A percentile compares a stretch with the other conserved stretches of the same genome.
phyloP scores from a whole-genome alignment of 2,888 invertebrate genomes.

The Megaustenia siamemsis region DNA sequence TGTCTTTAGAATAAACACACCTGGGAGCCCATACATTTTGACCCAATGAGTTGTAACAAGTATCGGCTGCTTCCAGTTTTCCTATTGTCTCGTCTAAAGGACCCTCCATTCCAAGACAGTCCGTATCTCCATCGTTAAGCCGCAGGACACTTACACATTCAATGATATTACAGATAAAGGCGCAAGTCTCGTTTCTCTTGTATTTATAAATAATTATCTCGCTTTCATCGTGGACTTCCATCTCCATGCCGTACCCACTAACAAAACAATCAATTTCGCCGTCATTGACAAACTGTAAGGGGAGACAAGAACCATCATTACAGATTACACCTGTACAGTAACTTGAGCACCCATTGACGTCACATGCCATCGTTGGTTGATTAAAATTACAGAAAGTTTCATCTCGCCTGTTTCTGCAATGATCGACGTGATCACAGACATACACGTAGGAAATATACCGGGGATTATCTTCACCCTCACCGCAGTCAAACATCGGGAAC shows the following conservation, averaged over 20 bases:
- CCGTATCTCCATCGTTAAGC: conserved; percentile 69
- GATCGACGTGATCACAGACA: conserved; percentile 13
- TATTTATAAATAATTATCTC: no score
- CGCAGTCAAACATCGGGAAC: conserved; percentile 10
- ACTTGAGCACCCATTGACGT: no score
- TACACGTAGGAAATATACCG: background rate
- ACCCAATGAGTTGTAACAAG: background rate
- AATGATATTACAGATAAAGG: conserved; percentile 51
- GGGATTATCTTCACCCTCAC: background rate
- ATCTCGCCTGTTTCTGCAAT: conserved; percentile 15
- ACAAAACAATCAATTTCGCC: background rate
- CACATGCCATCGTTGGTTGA: no score
- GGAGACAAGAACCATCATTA: conserved; percentile 18
- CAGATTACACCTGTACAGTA: background rate
- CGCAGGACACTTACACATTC: conserved; percentile 70
- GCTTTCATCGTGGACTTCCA: background rate
- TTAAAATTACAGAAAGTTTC: conserved; percentile 12
- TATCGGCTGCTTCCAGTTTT: background rate
- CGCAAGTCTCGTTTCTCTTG: background rate
- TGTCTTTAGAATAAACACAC: conserved; percentile 24
- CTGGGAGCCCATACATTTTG: conserved; percentile 1
- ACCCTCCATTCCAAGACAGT: conserved; percentile 70
- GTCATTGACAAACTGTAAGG: conserved; percentile 7
- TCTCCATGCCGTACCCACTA: background rate
- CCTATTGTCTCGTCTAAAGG: conserved; percentile 25